Percentiles rank a stretch among this genome's conserved stretches.
These are phyloP conservation scores for Oreonectes daqikongensis DNA, from an alignment of 2,797 vertebrate genomes.

Conservation along the genomic window DNA sequence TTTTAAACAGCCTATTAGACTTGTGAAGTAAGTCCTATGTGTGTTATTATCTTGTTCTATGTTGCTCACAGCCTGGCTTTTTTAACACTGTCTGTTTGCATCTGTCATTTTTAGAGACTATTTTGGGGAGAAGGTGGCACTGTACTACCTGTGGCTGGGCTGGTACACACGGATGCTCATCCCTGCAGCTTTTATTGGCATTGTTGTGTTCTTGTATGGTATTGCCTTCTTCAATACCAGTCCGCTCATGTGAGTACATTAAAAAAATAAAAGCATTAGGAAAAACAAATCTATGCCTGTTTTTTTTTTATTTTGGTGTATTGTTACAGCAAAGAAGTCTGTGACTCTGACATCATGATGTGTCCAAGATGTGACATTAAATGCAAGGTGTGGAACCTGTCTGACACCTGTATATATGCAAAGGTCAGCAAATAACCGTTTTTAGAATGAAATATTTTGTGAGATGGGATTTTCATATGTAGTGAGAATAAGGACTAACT, in stretches of 20 bases:
- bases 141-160: slow-evolving; percentile 93
- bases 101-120: slow-evolving; percentile 75
- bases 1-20: slow-evolving; percentile 73
- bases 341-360: slow-evolving; percentile 81
- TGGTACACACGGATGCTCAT: slow-evolving; percentile 88
- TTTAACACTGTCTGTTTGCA: background rate
- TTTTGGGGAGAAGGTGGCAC: slow-evolving; percentile 91
- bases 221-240: slow-evolving; percentile 80
- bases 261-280: background rate
- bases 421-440: slow-evolving; percentile 75
- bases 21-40: slow-evolving; percentile 77
- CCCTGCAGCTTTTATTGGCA: slow-evolving; percentile 76
- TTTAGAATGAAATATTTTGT: background rate
- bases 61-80: background rate
- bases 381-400: slow-evolving; percentile 80
- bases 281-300: background rate
- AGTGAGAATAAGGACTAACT: too few relatives aligned
- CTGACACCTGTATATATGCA: slow-evolving; percentile 86
- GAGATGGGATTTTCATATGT: background rate
- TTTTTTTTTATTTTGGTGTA: slow-evolving; percentile 18
- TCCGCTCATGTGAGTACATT: slow-evolving; percentile 86
- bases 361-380: slow-evolving; percentile 87
- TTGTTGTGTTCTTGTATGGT: slow-evolving; percentile 80
- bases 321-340: slow-evolving; percentile 86
- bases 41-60: background rate